Conservation (phyloP, 2,113 vertebrate species). For the Phaethornis superciliosus region DNA sequence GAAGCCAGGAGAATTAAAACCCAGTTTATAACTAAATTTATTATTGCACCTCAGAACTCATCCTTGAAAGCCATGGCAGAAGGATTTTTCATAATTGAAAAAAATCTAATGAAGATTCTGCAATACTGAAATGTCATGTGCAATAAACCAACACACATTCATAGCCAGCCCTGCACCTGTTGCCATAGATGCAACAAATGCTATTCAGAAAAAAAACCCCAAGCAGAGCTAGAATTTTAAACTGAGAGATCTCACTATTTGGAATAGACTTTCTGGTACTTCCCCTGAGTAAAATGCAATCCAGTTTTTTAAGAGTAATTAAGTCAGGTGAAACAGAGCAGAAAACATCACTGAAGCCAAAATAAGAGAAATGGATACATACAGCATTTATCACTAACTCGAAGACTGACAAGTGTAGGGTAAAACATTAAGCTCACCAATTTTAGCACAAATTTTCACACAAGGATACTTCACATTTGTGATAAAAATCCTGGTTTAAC, state of each 20-base stretch:
- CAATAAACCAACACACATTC: neutral
- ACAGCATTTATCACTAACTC: neutral
- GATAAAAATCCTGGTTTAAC: neutral
- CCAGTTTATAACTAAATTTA: neutral
- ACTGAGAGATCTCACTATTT: neutral
- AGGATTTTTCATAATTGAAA: neutral
- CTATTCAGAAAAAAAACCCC: neutral
- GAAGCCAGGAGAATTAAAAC: neutral
- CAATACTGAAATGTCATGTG: neutral
- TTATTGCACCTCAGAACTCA: neutral
- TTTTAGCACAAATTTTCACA: neutral
- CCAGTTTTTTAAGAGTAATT: neutral
- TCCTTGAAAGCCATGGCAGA: neutral
- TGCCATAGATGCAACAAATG: neutral
- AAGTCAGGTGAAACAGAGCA: constrained; percentile 22
- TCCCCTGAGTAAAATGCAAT: neutral
- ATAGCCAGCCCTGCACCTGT: neutral
- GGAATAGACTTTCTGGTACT: neutral
- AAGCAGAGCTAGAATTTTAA: neutral
- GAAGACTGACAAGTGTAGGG: neutral
- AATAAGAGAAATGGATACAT: neutral
- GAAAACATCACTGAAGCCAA: neutral
- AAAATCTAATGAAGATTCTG: neutral
- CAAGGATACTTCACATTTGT: neutral
- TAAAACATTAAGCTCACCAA: neutral